These are phyloP conservation scores for Pandemis heparana DNA, from an alignment of 2,888 invertebrate species.

Conservation along the genomic window DNA sequence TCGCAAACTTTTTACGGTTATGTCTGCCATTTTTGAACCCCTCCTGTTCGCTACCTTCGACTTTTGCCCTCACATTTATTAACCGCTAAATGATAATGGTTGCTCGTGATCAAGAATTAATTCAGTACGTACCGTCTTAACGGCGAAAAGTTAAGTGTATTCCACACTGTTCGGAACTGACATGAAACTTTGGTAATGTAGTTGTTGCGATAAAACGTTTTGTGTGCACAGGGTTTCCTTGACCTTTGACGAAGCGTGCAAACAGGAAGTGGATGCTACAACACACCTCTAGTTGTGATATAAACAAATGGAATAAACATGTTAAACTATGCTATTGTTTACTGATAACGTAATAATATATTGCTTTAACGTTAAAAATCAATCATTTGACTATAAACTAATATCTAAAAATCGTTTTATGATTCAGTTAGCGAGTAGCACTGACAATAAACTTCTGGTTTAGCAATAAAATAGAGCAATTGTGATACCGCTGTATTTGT, in stretches of 20 bases:
- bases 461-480: too few species aligned
- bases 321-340: neutral
- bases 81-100: conserved; percentile 79
- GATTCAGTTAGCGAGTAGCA: too few species aligned
- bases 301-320: neutral
- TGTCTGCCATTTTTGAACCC: conserved; percentile 79
- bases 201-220: conserved; percentile 2
- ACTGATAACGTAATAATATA: too few species aligned
- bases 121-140: conserved; percentile 56
- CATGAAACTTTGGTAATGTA: conserved; percentile 32
- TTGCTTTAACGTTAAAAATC: too few species aligned
- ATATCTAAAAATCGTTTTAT: too few species aligned
- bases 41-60: conserved; percentile 68
- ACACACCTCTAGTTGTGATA: neutral
- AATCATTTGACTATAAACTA: too few species aligned
- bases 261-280: neutral
- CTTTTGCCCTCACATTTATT: conserved; percentile 74
- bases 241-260: conserved; percentile 1
- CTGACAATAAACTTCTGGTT: too few species aligned
- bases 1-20: conserved; percentile 81
- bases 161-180: conserved; percentile 48
- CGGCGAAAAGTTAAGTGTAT: conserved; percentile 47
- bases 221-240: conserved; percentile 2
- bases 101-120: conserved; percentile 71
- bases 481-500: too few species aligned